Evolutionary conservation across 2,797 vertebrate species (phyloP), one percentile per base, ranked within the genome.

Genomic region (Sphenopsis melanotis): DNA sequence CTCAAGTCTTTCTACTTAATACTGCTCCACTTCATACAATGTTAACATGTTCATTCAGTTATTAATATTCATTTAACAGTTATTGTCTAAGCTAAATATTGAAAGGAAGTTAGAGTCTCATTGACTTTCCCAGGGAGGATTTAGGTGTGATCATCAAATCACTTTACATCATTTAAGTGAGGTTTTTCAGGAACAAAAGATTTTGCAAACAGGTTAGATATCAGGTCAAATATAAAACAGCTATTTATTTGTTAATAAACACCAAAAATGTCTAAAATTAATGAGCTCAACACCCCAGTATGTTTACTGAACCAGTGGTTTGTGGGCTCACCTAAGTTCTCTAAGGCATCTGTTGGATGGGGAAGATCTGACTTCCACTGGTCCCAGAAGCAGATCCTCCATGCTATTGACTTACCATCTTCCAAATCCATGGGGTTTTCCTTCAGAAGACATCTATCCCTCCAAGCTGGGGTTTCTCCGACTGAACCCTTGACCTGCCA

Each of bases 371-470:
- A 41, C 5, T 85, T 83, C 49, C 63, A 49, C 7, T 18, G 16
- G 23, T 87, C 55, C 32, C 42, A 64, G 60, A 17, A 75, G 19
- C 22, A 91, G 14, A 20, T 78, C 7, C 7, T 75, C 66, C 41
- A 27, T 30, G 18, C 12, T 56, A n/a, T 16, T 79, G 34, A 44
- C 32, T 68, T 87, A 23, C 11, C 20, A 9, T 53, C n/a, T 79
- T 93, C 27, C 36, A 82, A 49, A 64, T 64, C 18, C 26, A 44
- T 1, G 1, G 4, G 0, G 1, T 0, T 5, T 75, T 69, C 29
- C 7, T 65, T 79, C 42, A 49, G 29, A 64, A 76, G 42, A 69
- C n/a, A 41, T 37, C 32, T 39, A 0, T 53, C 37, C 61, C 81
- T 81, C 52, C 10, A n/a, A 61, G 26, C 3, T 56, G 9, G 4